phyloP scores from a whole-genome alignment of 2,888 invertebrate species.

The Syrphus vitripennis region DNA sequence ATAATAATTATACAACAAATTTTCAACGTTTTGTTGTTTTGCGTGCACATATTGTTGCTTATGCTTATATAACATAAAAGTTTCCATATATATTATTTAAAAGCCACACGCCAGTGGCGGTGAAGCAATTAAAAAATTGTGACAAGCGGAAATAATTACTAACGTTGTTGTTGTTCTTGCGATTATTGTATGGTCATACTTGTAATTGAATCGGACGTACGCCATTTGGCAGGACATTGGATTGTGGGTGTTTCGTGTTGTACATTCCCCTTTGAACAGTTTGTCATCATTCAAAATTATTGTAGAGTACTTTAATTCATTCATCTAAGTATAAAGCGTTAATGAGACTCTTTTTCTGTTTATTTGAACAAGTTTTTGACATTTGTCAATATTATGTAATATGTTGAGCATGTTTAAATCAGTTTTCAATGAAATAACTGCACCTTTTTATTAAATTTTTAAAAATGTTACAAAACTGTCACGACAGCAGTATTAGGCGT shows the following conservation, averaged over 20 bases:
- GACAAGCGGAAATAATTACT: slow-evolving; percentile 24
- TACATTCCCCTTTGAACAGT: background rate
- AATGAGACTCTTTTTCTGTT: background rate
- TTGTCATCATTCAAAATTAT: too few species aligned
- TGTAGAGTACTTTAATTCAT: background rate
- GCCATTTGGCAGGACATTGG: slow-evolving; percentile 34
- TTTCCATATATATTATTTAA: too few species aligned
- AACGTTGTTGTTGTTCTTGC: background rate
- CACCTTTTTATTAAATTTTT: too few species aligned
- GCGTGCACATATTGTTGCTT: background rate
- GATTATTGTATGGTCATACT: background rate
- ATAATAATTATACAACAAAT: slow-evolving; percentile 57
- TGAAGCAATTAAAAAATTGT: slow-evolving; percentile 17
- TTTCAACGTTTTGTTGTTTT: background rate
- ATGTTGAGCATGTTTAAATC: too few species aligned
- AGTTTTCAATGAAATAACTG: too few species aligned
- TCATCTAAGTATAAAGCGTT: background rate
- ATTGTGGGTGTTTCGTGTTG: background rate
- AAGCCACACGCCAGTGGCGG: background rate
- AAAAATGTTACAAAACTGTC: too few species aligned
- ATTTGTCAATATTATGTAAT: too few species aligned
- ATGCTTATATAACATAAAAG: background rate
- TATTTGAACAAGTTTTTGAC: background rate
- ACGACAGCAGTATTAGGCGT: too few species aligned
- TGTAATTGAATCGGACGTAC: background rate